A percentile compares a stretch with the other conserved stretches of the same genome.
Evolutionary conservation across 2,888 invertebrate genomes (phyloP).

Genomic region (Plutella xylostella): DNA sequence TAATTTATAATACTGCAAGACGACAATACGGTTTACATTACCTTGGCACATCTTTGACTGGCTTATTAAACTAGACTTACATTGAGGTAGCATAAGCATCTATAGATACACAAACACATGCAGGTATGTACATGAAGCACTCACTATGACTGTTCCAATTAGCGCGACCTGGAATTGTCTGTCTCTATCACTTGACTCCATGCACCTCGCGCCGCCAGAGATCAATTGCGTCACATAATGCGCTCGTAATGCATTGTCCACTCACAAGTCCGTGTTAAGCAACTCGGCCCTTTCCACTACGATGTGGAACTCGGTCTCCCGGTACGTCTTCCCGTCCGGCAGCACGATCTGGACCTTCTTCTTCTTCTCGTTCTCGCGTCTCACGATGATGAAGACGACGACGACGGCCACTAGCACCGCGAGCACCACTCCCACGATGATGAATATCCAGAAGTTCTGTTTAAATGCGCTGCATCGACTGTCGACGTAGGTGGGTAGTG

Average conservation of each 20-base stretch:
- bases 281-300: conserved; percentile 87
- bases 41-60: conserved; percentile 41
- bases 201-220: background rate
- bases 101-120: conserved; percentile 17
- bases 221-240: background rate
- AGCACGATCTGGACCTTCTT: conserved; percentile 78
- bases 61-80: conserved; percentile 17
- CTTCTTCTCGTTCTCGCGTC: conserved; percentile 64
- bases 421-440: conserved; percentile 54
- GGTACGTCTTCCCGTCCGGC: conserved; percentile 84
- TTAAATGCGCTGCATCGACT: conserved; percentile 54
- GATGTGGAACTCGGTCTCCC: conserved; percentile 88
- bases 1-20: conserved; percentile 38
- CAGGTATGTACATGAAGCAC: conserved; percentile 20
- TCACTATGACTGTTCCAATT: conserved; percentile 10
- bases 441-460: conserved; percentile 57
- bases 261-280: conserved; percentile 80
- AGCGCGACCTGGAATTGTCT: conserved; percentile 12
- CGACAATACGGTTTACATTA: conserved; percentile 22
- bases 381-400: conserved; percentile 54
- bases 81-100: conserved; percentile 36
- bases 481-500: conserved; percentile 48
- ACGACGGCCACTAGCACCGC: conserved; percentile 58
- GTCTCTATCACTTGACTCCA: conserved; percentile 15
- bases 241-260: background rate